Conservation (phyloP, 1,140 invertebrate genomes). For the Drosophila dunni region DNA sequence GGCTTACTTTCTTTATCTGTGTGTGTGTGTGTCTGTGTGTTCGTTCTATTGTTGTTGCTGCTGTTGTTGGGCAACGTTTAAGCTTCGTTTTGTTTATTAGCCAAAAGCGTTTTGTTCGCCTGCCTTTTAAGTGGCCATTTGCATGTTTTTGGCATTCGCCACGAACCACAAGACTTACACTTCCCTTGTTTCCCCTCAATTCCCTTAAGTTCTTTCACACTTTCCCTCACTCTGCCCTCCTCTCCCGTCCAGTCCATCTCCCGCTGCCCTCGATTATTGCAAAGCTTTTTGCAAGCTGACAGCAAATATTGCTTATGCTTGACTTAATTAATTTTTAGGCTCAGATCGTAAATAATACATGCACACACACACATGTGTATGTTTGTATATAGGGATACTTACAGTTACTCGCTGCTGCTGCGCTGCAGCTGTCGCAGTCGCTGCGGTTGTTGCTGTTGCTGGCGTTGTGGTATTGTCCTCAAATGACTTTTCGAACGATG, state of each 20-base stretch:
- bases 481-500: slow-evolving; percentile 96
- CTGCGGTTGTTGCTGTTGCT: slow-evolving; percentile 38
- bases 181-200: not conserved
- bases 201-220: too few species aligned
- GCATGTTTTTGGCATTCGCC: slow-evolving; percentile 66
- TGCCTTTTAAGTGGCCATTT: slow-evolving; percentile 77
- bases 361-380: slow-evolving; percentile 20
- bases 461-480: slow-evolving; percentile 87
- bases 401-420: slow-evolving; percentile 21
- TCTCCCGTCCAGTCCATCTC: not conserved
- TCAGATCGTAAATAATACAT: slow-evolving; percentile 47
- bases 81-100: slow-evolving; percentile 73
- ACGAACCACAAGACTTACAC: slow-evolving; percentile 10
- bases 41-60: slow-evolving; percentile 10
- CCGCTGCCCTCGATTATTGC: not conserved
- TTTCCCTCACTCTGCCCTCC: not conserved
- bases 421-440: slow-evolving; percentile 36
- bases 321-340: slow-evolving; percentile 67
- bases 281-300: slow-evolving; percentile 11
- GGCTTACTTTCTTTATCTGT: not conserved
- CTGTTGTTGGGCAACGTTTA: slow-evolving; percentile 44
- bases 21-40: not conserved
- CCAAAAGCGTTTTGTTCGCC: slow-evolving; percentile 61
- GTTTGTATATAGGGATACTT: slow-evolving; percentile 13
- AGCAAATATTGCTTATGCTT: slow-evolving; percentile 21